phyloP scores from a whole-genome alignment of 2,113 vertebrate species.

The Bambusicola thoracicus region DNA sequence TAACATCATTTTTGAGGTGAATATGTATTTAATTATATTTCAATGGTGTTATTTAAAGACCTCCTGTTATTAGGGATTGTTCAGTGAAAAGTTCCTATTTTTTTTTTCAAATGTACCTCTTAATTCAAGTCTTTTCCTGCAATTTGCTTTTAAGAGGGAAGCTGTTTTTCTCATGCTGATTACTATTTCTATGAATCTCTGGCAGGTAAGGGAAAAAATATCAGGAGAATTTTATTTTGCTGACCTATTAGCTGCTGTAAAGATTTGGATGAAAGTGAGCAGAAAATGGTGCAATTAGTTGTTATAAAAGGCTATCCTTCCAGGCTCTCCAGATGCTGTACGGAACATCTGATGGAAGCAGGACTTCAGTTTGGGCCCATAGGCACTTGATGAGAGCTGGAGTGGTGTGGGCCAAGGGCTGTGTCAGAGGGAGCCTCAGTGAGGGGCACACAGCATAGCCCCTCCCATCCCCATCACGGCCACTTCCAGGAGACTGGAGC shows the following conservation, averaged over 20 bases:
- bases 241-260: neutral
- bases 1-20: slow-evolving; percentile 24
- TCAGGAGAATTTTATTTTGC: slow-evolving; percentile 38
- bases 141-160: slow-evolving; percentile 17
- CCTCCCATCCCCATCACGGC: neutral
- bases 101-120: slow-evolving; percentile 38
- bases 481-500: neutral
- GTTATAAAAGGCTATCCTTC: neutral
- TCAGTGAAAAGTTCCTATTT: neutral
- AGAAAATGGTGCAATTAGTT: slow-evolving; percentile 1
- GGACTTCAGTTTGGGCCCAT: neutral
- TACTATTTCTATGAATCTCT: slow-evolving; percentile 44
- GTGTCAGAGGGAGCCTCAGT: neutral
- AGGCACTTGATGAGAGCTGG: neutral
- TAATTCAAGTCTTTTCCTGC: slow-evolving; percentile 37
- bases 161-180: slow-evolving; percentile 5
- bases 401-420: neutral
- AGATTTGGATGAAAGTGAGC: slow-evolving; percentile 9
- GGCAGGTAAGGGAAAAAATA: slow-evolving; percentile 35
- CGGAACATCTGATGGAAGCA: neutral
- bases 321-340: neutral
- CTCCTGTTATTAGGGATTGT: neutral
- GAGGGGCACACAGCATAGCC: neutral
- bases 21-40: slow-evolving; percentile 40
- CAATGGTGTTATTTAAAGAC: slow-evolving; percentile 26